Percentiles rank a stretch among this genome's conserved stretches.
These are phyloP conservation scores for Leptinotarsa rubiginosa DNA, from an alignment of 2,888 invertebrate genomes.

Conservation along the genomic window DNA sequence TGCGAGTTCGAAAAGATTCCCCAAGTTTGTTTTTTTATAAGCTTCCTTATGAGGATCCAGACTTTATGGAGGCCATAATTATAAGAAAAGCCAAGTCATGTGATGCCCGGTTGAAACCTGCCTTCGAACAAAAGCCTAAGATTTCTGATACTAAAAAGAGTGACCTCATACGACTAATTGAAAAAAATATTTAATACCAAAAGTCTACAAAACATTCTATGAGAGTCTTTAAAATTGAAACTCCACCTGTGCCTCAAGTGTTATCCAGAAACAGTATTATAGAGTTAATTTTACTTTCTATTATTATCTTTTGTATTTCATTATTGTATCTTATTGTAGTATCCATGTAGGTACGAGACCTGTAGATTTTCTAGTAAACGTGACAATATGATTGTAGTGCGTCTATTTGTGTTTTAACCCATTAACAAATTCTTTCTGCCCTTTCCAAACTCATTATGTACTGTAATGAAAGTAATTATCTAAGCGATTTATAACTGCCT, in stretches of 20 bases:
- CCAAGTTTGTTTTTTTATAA: too few species aligned
- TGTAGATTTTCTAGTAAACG: not conserved
- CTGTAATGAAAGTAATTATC: not conserved
- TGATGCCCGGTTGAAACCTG: conserved; percentile 2
- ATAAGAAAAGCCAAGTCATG: conserved; percentile 1
- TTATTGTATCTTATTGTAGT: not conserved
- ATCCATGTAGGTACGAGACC: not conserved
- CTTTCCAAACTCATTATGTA: not conserved
- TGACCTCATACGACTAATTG: not conserved
- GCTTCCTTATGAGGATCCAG: not conserved
- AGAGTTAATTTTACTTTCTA: not conserved
- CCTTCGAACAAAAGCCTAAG: not conserved
- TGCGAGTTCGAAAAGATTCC: too few species aligned
- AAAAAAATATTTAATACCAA: not conserved
- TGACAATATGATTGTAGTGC: not conserved
- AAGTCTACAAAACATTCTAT: conserved; percentile 1
- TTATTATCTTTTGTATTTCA: not conserved
- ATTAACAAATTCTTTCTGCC: not conserved
- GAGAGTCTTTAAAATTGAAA: not conserved
- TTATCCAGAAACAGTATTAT: not conserved
- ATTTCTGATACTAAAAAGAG: not conserved
- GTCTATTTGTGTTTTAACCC: not conserved
- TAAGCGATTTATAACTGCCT: not conserved
- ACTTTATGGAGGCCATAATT: not conserved
- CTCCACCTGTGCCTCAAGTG: not conserved